A percentile compares a stretch with the other conserved stretches of the same genome.
phyloP scores from a whole-genome alignment of 2,797 vertebrate species.

The Botia kubotai region DNA sequence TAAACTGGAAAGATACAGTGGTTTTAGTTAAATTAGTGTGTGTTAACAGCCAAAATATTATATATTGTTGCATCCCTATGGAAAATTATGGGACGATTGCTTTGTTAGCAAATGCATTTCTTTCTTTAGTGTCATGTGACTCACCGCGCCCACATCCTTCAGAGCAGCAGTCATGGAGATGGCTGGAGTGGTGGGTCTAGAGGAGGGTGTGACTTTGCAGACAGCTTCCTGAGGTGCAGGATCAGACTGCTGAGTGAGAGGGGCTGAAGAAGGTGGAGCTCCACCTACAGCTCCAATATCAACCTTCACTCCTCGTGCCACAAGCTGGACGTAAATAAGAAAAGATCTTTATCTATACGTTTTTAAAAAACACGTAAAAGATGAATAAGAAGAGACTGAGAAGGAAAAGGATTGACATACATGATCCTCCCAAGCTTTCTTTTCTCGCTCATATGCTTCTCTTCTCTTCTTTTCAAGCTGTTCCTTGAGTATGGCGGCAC shows the following conservation, averaged over 20 bases:
- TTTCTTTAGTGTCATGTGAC: conserved; percentile 64
- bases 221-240: conserved; percentile 70
- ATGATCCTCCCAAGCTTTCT: conserved; percentile 93
- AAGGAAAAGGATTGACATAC: conserved; percentile 71
- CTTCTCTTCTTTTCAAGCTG: conserved; percentile 92
- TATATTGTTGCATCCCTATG: no score
- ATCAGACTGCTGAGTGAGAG: conserved; percentile 63
- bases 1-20: no score
- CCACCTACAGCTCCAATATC: conserved; percentile 69
- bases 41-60: no score
- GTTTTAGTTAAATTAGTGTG: no score
- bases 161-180: conserved; percentile 95
- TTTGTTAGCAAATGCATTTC: not conserved
- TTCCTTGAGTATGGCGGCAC: conserved; percentile 91
- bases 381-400: not conserved
- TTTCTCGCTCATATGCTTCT: conserved; percentile 91
- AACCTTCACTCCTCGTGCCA: conserved; percentile 81
- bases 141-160: conserved; percentile 92
- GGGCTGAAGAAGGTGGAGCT: conserved; percentile 65
- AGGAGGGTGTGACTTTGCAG: conserved; percentile 70
- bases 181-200: conserved; percentile 73
- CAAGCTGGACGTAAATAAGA: conserved; percentile 74
- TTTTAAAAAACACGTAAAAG: not conserved
- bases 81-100: not conserved
- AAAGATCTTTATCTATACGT: not conserved